Evolutionary conservation across 92 coral and sea anemone species (phyloP), one percentile per base, ranked within the genome.

Genomic region (Desmophyllum pertusum): DNA sequence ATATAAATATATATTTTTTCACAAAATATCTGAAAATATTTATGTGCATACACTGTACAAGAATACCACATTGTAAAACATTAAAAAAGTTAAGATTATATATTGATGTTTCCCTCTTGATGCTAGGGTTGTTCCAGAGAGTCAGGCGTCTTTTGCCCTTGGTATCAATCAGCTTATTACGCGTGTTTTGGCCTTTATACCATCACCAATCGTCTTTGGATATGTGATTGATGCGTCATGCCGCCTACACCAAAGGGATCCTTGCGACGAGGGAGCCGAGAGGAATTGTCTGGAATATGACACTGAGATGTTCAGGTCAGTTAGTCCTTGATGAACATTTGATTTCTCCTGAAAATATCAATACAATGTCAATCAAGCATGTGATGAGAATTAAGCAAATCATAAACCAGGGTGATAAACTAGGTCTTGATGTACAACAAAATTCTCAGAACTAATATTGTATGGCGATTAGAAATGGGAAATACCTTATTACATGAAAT

Each of bases 101-200:
- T 15, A 10, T 10, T 18, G 0, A 21, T 27, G 2, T 68, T 50
- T 29, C 17, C 53, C 45, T 45, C 6, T 5, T 66, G 10, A 23
- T 27, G 3, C 38, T 70, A 96, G 99, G 73, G 92, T 97, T 81
- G 94, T 96, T 43, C 95, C 99, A 29, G 98, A 94, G 78, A 96
- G 99, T 55, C 94, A 96, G 67, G 99, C 98, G 1, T 96, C 99
- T 0, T 96, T 96, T 87, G 99, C 97, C 6, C 92, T 96, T 55
- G 99, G 99, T 29, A 92, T 94, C 21, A 92, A 94, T 72, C 99
- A 96, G 73, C 81, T 96, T 3, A 91, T 96, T 67, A 91, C 92
- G 11, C 92, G 98, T 23, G 80, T 96, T 50, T 75, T 96, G 21
- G 99, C 94, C 5, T 96, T 96, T 80, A 96, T 96, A 67, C 99